These are phyloP conservation scores for Ochropleura plecta DNA, from an alignment of 2,888 invertebrate genomes.

Conservation along the genomic window DNA sequence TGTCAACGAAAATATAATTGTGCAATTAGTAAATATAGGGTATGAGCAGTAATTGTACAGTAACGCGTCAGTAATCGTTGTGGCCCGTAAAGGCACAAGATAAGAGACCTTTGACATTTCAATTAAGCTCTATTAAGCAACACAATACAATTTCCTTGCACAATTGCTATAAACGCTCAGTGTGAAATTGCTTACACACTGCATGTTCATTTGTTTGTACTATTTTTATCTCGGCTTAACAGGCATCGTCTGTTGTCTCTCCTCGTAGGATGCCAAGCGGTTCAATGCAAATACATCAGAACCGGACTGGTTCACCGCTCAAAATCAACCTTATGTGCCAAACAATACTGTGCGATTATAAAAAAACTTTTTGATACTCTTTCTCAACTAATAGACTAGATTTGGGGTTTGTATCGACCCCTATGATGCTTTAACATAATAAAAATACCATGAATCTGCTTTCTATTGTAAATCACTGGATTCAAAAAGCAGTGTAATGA, in stretches of 20 bases:
- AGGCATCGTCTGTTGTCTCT: constrained; percentile 63
- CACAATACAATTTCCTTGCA: constrained; percentile 72
- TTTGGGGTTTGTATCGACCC: constrained; percentile 53
- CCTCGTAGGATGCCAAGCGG: constrained; percentile 71
- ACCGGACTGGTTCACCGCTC: constrained; percentile 77
- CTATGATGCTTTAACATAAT: constrained; percentile 50
- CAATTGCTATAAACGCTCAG: constrained; percentile 66
- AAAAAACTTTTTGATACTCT: constrained; percentile 54
- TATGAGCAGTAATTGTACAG: constrained; percentile 59
- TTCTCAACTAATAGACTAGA: constrained; percentile 46
- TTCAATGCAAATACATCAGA: constrained; percentile 79
- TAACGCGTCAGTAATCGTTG: constrained; percentile 71
- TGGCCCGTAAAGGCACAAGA: constrained; percentile 67
- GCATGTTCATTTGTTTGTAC: constrained; percentile 66
- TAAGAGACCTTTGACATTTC: constrained; percentile 79
- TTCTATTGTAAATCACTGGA: constrained; percentile 65
- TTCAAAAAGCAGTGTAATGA: constrained; percentile 61
- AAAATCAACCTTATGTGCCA: constrained; percentile 65
- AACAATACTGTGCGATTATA: constrained; percentile 48
- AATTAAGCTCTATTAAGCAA: constrained; percentile 79
- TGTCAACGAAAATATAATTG: constrained; percentile 51
- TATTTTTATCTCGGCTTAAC: constrained; percentile 72
- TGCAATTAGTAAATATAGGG: constrained; percentile 65
- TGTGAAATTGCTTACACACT: constrained; percentile 66
- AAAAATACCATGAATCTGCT: constrained; percentile 49